Conservation (phyloP, 2,113 vertebrate species). For the Hyla sarda region DNA sequence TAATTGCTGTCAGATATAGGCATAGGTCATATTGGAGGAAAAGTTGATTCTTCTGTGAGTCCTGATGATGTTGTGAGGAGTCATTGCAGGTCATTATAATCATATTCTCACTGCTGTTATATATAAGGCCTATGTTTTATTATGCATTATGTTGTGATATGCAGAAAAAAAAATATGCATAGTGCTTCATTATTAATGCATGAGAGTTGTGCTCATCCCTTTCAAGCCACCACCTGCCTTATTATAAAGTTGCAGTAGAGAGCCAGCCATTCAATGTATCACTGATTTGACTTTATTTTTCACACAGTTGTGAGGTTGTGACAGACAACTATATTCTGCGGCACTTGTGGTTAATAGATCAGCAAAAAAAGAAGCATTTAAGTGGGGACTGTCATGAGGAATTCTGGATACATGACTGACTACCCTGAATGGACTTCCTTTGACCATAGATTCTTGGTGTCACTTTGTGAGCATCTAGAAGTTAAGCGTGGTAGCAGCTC, state of each 20-base stretch:
- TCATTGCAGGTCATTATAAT: neutral
- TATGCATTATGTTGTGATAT: neutral
- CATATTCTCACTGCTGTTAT: neutral
- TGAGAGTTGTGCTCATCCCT: neutral
- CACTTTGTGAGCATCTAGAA: neutral
- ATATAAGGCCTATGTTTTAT: neutral
- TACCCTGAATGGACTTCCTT: neutral
- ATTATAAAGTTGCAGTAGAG: constrained; percentile 16
- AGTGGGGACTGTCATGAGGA: neutral
- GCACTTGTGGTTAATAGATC: neutral
- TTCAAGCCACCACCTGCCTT: neutral
- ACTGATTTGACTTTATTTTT: neutral
- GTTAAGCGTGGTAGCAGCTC: neutral
- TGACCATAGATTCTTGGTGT: constrained; percentile 1
- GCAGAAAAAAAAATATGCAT: neutral
- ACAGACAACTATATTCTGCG: neutral
- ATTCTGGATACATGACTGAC: constrained; percentile 2
- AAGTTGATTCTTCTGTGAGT: constrained; percentile 6
- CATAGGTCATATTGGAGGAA: neutral
- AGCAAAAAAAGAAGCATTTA: constrained; percentile 8
- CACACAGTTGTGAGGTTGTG: neutral
- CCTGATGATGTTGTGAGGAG: neutral
- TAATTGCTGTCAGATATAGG: neutral
- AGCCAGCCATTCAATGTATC: neutral
- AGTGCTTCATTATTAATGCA: constrained; percentile 9